These are phyloP conservation scores for Megalops cyprinoides DNA, from an alignment of 2,797 vertebrate genomes.

Conservation along the genomic window DNA sequence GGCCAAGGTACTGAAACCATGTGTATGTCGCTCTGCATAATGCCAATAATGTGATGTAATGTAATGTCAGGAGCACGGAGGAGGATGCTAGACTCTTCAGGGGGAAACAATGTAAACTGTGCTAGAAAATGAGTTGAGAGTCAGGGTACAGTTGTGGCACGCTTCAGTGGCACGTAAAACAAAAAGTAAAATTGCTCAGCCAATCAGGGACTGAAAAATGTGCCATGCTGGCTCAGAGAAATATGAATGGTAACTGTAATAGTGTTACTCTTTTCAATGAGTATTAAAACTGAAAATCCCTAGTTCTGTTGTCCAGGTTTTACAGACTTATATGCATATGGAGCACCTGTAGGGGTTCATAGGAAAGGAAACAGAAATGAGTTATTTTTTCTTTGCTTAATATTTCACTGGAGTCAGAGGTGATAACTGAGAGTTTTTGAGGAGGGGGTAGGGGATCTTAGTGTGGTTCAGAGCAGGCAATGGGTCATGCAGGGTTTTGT, in stretches of 20 bases:
- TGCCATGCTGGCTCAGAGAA: neutral
- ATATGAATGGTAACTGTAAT: neutral
- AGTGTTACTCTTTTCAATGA: neutral
- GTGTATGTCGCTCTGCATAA: too few species aligned
- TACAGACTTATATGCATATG: too few species aligned
- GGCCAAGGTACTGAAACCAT: too few species aligned
- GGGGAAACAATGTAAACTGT: too few species aligned
- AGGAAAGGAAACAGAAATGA: neutral
- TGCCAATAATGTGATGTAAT: too few species aligned
- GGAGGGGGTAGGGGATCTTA: neutral
- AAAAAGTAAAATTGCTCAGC: neutral
- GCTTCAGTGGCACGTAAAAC: neutral
- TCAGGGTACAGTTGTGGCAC: too few species aligned
- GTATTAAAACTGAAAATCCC: neutral
- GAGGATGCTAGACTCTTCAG: too few species aligned
- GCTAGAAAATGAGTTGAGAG: too few species aligned
- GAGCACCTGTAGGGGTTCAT: too few species aligned
- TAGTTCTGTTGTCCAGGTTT: neutral
- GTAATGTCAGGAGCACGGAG: too few species aligned
- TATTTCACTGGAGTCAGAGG: constrained; percentile 1
- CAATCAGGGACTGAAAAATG: constrained; percentile 1
- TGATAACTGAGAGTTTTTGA: neutral
- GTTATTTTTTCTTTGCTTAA: constrained; percentile 3
- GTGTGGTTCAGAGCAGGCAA: too few species aligned
- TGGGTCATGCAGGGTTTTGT: too few species aligned